Base-by-base conservation (phyloP, 2,888 invertebrate species). In the Hydropsyche betteni region DNA sequence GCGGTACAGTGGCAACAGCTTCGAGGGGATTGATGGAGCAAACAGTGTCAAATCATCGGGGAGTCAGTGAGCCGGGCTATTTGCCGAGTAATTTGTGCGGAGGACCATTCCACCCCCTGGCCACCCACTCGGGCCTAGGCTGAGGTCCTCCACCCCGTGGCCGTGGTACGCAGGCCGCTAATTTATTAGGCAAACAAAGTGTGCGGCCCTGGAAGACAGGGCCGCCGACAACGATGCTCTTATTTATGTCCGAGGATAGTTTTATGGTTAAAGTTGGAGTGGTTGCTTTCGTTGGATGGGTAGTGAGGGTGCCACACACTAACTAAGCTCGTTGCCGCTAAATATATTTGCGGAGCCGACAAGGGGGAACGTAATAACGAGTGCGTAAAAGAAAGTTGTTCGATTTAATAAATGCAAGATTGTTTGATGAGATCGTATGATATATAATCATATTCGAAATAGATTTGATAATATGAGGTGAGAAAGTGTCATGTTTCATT, bases 131-230 rank as follows among this genome's bases (percentile, higher is more conserved):
- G 24, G 2, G 24, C 24, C 24, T 24, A 24, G 24, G 24, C 2
- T 12, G 12, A 33, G 38, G 44, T 34, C 53, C 64, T 64, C 36
- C n/a, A 12, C 36, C 6, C 64, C 64, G 16, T 55, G 55, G 55
- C 69, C 24, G 24, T 24, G 24, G 24, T 24, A 24, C 24, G 24
- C 24, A 24, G 71, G 55, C 71, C 72, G 55, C 72, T 72, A 72
- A 72, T 72, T 72, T 72, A 72, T 72, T 58, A 58, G 58, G 38
- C 72, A 72, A 72, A 72, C 72, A 72, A 72, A 64, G 64, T 61
- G 61, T 34, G 38, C 7, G 3, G 36, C 16, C 44, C 16, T 44
- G 69, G 70, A 64, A 34, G 64, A 64, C 64, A 64, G 64, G 36
- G 64, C 64, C 64, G 36, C 64, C 12, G 36, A 12, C 24, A 64